Evolutionary conservation across 2,797 vertebrate genomes (phyloP), one percentile per base, ranked within the genome.

Genomic region (Leuciscus waleckii): DNA sequence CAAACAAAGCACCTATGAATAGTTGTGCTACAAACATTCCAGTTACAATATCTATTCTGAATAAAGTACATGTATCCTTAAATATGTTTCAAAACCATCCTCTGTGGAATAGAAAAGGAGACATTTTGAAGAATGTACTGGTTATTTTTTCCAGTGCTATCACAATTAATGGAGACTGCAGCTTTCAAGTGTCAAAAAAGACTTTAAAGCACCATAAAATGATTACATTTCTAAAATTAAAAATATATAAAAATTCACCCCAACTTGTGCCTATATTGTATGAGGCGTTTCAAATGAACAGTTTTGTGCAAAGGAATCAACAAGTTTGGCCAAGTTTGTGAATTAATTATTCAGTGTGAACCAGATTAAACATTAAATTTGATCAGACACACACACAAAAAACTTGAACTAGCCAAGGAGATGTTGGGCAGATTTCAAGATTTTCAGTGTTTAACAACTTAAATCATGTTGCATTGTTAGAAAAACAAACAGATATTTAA

Each of bases 11-110:
- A 63, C 70, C 41, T 39, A 65, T 63, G 17, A 43, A 82, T 29
- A 32, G 58, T 16, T 41, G 49, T 49, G 81, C 32, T 75, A 83
- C 43, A 75, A 75, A 54, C 73, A 54, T 76, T 68, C 46, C 82
- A 76, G 70, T 65, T 35, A 82, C 26, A 46, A 35, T 37, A 23
- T 17, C 10, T 54, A 29, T 29, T 76, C 32, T 54, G 23, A 83
- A 67, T 49, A 29, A 29, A 67, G 46, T 29, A 46, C 49, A 49
- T 75, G 23, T 69, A 19, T 37, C 14, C 21, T n/a, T 35, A 9
- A 23, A 56, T 37, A 32, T 8, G 11, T 37, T 23, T 76, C 5
- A 32, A 65, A 32, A 16, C 6, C 7, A 17, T 65, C 35, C 17
- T 77, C 13, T 77, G 51, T 39, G 51, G 51, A 77, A 26, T 21